These are phyloP conservation scores for Myoxocephalus aenaeus DNA, from an alignment of 2,797 vertebrate species.

Conservation along the genomic window DNA sequence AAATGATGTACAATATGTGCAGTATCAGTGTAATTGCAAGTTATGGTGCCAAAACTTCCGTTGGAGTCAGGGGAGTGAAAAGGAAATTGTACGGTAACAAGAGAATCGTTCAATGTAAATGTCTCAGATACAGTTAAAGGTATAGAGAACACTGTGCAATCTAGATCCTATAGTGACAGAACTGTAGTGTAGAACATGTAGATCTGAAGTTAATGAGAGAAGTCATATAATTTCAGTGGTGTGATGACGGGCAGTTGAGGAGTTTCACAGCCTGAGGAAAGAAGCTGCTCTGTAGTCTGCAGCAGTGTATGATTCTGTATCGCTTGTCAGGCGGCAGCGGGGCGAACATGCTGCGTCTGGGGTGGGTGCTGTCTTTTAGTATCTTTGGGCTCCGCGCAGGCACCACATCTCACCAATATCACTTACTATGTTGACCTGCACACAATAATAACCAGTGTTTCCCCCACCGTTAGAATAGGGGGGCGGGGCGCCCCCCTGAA, in stretches of 20 bases:
- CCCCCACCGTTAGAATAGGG: too few relatives aligned
- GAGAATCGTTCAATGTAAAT: background rate
- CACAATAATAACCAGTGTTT: too few relatives aligned
- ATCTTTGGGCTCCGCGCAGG: background rate
- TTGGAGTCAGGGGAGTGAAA: background rate
- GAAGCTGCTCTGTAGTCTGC: constrained; percentile 4
- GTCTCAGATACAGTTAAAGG: background rate
- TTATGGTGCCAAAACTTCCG: background rate
- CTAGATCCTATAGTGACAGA: too few relatives aligned
- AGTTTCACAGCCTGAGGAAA: background rate
- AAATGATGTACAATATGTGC: background rate
- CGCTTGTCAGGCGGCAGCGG: background rate
- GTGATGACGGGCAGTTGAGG: background rate
- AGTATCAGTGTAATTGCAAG: background rate
- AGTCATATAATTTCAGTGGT: background rate
- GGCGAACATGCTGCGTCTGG: background rate
- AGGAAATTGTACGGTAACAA: background rate
- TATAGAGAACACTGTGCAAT: background rate
- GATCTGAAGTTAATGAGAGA: background rate
- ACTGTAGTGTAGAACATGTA: background rate
- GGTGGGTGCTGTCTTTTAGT: background rate
- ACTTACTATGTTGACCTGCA: too few relatives aligned
- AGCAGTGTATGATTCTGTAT: background rate
- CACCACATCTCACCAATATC: background rate
- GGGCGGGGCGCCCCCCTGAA: too few relatives aligned